These are phyloP conservation scores for Alligator mississippiensis DNA, from an alignment of 2,113 vertebrate genomes.

Conservation along the genomic window DNA sequence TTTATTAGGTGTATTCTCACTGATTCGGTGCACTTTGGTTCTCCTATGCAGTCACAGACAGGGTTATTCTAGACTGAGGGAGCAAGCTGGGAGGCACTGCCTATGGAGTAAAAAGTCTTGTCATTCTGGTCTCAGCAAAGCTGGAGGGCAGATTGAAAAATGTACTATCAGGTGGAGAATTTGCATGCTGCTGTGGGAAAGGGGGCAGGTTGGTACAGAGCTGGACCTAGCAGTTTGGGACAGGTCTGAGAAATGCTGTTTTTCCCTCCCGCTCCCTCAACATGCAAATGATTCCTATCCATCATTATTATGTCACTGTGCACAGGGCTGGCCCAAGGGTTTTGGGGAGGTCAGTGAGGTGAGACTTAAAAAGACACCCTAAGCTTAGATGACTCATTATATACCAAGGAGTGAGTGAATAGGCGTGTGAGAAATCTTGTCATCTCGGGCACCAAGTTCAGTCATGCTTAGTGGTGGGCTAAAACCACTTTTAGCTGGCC, in stretches of 20 bases:
- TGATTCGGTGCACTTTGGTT: constrained; percentile 9
- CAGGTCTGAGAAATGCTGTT: constrained; percentile 30
- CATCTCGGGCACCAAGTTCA: not conserved
- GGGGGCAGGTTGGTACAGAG: constrained; percentile 32
- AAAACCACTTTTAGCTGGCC: not conserved
- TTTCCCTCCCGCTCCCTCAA: not conserved
- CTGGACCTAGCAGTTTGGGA: not conserved
- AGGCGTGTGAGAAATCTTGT: not conserved
- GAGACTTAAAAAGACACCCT: not conserved
- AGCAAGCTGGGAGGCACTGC: not conserved
- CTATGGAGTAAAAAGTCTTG: constrained; percentile 52
- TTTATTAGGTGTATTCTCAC: not conserved
- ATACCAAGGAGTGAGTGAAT: not conserved
- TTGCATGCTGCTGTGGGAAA: constrained; percentile 30
- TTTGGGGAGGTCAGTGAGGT: not conserved
- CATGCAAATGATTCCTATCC: constrained; percentile 62
- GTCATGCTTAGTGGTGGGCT: not conserved
- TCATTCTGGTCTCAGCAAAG: not conserved
- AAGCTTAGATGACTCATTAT: not conserved
- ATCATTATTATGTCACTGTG: constrained; percentile 61
- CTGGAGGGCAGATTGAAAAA: constrained; percentile 51
- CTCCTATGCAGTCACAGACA: not conserved
- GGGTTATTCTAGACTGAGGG: constrained; percentile 11
- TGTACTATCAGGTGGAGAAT: constrained; percentile 21
- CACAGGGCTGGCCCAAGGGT: constrained; percentile 11